phyloP scores from a whole-genome alignment of 2,888 invertebrate genomes.

The Acrobasis consociella region DNA sequence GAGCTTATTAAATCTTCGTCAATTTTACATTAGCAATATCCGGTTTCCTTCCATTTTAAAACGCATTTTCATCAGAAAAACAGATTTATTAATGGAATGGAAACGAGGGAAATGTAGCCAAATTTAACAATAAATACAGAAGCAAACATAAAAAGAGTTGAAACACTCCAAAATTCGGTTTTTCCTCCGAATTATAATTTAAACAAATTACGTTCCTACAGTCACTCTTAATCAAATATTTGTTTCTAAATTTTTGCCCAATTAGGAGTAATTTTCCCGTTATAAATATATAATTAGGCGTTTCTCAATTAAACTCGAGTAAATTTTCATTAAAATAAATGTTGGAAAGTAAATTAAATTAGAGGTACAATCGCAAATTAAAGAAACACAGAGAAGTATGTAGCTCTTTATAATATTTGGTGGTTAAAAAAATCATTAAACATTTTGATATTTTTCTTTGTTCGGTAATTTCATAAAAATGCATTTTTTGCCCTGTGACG shows the following conservation, averaged over 20 bases:
- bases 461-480: no score
- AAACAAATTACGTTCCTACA: constrained; percentile 6
- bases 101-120: neutral
- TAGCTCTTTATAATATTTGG: no score
- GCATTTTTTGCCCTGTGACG: no score
- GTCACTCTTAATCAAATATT: constrained; percentile 18
- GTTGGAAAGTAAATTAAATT: constrained; percentile 11
- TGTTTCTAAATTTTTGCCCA: constrained; percentile 11
- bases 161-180: neutral
- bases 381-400: neutral
- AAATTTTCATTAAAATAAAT: constrained; percentile 8
- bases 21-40: no score
- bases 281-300: constrained; percentile 14
- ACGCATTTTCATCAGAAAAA: neutral
- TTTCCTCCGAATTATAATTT: neutral
- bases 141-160: neutral
- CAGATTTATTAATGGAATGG: neutral
- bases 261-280: constrained; percentile 10
- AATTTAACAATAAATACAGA: neutral
- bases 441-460: no score
- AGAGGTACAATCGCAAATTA: neutral
- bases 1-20: no score
- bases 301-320: constrained; percentile 2
- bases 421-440: no score
- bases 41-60: neutral